These are phyloP conservation scores for Macropis europaea DNA, from an alignment of 2,888 invertebrate species.

Conservation along the genomic window DNA sequence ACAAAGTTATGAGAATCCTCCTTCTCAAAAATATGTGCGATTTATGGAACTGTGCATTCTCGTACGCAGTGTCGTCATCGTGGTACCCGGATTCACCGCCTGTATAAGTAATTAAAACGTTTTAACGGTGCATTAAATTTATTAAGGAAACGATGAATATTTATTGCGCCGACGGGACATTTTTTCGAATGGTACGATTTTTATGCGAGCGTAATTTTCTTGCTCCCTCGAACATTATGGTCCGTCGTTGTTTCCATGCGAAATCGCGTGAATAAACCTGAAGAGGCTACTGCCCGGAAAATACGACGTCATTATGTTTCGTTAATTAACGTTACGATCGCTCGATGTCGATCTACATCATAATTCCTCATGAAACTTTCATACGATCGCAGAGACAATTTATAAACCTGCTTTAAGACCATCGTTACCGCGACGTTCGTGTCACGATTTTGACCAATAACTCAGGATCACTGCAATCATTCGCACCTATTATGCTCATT, in stretches of 20 bases:
- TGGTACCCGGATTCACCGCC: not conserved
- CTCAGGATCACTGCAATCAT: constrained; percentile 10
- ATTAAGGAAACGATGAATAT: constrained; percentile 41
- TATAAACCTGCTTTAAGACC: not conserved
- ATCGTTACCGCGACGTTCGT: not conserved
- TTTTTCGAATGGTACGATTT: constrained; percentile 10
- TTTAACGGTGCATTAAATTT: constrained; percentile 39
- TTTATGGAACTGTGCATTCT: not conserved
- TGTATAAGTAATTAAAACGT: constrained; percentile 51
- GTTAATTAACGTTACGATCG: constrained; percentile 7
- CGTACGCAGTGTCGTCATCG: not conserved
- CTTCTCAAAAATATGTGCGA: not conserved
- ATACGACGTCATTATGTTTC: not conserved
- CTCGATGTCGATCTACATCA: not conserved
- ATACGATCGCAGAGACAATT: not conserved
- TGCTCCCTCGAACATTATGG: not conserved
- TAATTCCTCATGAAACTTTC: constrained; percentile 6
- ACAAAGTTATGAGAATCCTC: too few species aligned
- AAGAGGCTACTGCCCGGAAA: not conserved
- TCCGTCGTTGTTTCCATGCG: not conserved
- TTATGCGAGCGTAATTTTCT: not conserved
- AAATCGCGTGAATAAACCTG: not conserved
- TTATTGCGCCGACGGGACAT: constrained; percentile 15
- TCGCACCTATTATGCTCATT: not conserved
- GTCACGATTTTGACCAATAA: not conserved